Evolutionary conservation across 2,888 invertebrate species (phyloP), one percentile per base, ranked within the genome.

Genomic region (Orthosia cruda): DNA sequence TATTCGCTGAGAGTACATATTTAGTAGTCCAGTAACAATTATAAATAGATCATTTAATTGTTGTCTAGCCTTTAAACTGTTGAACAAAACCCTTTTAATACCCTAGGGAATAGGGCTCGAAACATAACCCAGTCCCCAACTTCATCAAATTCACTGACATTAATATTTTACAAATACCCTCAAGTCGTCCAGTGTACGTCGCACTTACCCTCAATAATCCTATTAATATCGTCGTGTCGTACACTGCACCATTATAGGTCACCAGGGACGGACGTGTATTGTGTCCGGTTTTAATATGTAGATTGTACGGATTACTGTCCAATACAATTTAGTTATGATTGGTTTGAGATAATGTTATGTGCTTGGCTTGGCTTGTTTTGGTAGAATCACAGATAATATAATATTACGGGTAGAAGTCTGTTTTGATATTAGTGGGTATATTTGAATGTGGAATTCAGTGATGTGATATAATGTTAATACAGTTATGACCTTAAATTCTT

Each of bases 181-280:
- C 40, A 32, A 50, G 20, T 18, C n/a, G 13, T 32, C 5, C 26
- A 26, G 26, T 57, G 13, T 45, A n/a, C 16, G 32, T n/a, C 52
- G 49, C 47, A 5, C 20, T 58, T 81, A 64, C 26, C 63, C 63
- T 64, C 80, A 64, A 72, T 83, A 83, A 83, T 80, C 67, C 52
- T 13, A 71, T 80, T 82, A 77, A 82, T 57, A 65, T 49, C 50
- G 55, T 47, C 67, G 57, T 72, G 77, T 71, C 63, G 66, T 67
- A 63, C 65, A 71, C 40, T 71, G 52, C 72, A 65, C 67, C 52
- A 68, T 77, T 77, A 83, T 68, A 26, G 77, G 67, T 57, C 80
- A 64, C 72, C 15, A 1, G 83, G 64, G 80, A 83, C 13, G 12
- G 59, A n/a, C 26, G 23, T 49, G 57, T 62, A 81, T 79, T 81